Percentiles rank a stretch among this genome's conserved stretches.
These are phyloP conservation scores for Hyperopisus bebe DNA, from an alignment of 2,113 vertebrate genomes.

Conservation along the genomic window DNA sequence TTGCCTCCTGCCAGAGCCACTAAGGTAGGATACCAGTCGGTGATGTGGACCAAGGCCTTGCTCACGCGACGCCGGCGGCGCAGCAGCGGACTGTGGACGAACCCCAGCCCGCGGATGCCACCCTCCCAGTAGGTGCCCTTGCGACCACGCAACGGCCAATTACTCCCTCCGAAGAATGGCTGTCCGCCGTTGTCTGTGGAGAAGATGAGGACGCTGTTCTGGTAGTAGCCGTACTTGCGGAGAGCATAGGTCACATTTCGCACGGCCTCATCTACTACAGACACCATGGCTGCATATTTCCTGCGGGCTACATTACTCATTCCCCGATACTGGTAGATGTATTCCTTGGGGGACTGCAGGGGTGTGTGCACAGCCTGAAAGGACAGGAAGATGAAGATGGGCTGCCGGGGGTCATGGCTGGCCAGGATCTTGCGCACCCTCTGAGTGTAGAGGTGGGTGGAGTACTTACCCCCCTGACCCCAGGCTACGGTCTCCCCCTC, in stretches of 20 bases:
- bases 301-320: slow-evolving; percentile 82
- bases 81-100: slow-evolving; percentile 90
- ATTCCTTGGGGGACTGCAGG: slow-evolving; percentile 84
- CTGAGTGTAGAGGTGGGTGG: slow-evolving; percentile 86
- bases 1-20: slow-evolving; percentile 80
- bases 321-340: slow-evolving; percentile 80
- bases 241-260: slow-evolving; percentile 89
- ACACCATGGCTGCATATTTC: slow-evolving; percentile 93
- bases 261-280: slow-evolving; percentile 87
- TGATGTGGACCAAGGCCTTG: slow-evolving; percentile 84
- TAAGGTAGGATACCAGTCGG: slow-evolving; percentile 94
- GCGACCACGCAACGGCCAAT: slow-evolving; percentile 91
- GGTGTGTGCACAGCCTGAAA: slow-evolving; percentile 95
- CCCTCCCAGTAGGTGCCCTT: slow-evolving; percentile 98
- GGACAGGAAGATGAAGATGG: slow-evolving; percentile 89
- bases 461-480: slow-evolving; percentile 84
- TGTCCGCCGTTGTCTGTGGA: slow-evolving; percentile 93
- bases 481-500: slow-evolving; percentile 87
- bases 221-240: slow-evolving; percentile 88
- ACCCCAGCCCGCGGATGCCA: slow-evolving; percentile 83
- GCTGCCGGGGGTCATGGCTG: slow-evolving; percentile 71
- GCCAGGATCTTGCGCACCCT: slow-evolving; percentile 84
- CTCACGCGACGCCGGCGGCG: slow-evolving; percentile 75
- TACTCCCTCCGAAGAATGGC: slow-evolving; percentile 88
- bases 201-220: slow-evolving; percentile 88